These are phyloP conservation scores for Allolobophora icterica DNA, from an alignment of 2,888 invertebrate species.

Conservation along the genomic window DNA sequence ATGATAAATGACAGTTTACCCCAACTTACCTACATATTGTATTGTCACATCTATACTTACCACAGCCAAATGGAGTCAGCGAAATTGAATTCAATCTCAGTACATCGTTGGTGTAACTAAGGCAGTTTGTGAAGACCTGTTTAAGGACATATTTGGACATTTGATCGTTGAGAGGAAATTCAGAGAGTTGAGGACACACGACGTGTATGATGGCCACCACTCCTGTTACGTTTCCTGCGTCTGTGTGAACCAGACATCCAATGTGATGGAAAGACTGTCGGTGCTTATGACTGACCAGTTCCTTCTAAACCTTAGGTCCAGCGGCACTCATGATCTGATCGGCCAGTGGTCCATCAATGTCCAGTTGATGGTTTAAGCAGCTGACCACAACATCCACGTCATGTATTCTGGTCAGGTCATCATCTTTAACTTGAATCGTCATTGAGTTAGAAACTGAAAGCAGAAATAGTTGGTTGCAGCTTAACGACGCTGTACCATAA, in stretches of 20 bases:
- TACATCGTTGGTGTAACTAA: no score
- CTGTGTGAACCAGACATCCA: neutral
- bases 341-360: neutral
- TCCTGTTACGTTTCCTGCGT: neutral
- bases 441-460: neutral
- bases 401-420: neutral
- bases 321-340: neutral
- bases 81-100: no score
- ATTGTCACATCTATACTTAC: no score
- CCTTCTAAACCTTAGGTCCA: neutral
- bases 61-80: no score
- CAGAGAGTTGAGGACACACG: neutral
- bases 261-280: neutral
- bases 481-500: no score
- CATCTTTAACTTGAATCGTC: neutral
- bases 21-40: no score
- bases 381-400: neutral
- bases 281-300: neutral
- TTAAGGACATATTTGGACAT: no score
- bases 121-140: no score
- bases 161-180: no score
- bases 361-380: neutral
- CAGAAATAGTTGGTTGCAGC: no score
- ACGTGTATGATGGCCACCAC: neutral
- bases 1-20: no score